Conservation (phyloP, 2,113 vertebrate genomes). For the Ciconia maguari region DNA sequence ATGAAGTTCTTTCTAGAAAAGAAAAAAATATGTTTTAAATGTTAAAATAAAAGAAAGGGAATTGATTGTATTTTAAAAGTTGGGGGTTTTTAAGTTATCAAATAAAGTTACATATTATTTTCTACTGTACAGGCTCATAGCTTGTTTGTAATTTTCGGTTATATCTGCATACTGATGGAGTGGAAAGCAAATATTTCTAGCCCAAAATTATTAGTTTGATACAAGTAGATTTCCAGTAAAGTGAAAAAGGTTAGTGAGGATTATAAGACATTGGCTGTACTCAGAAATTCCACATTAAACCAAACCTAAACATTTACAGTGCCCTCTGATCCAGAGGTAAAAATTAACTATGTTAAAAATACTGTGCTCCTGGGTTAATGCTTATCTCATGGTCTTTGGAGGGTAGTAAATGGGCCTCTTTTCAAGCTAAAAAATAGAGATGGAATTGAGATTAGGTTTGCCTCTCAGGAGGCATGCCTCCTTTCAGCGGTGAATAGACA, state of each 20-base stretch:
- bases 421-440: not conserved
- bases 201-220: not conserved
- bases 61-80: not conserved
- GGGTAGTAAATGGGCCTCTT: not conserved
- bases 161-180: not conserved
- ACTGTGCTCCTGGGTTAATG: not conserved
- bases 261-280: not conserved
- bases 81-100: fast-evolving
- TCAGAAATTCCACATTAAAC: not conserved
- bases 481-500: not conserved
- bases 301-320: not conserved
- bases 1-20: not conserved
- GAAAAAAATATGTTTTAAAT: not conserved
- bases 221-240: not conserved
- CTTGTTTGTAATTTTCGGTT: not conserved
- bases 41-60: not conserved
- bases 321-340: not conserved
- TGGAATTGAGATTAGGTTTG: not conserved
- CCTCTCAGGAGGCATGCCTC: not conserved
- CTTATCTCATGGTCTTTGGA: not conserved
- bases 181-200: not conserved
- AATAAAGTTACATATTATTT: not conserved
- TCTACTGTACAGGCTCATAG: not conserved
- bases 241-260: not conserved
- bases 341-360: not conserved